These are phyloP conservation scores for Cremastobaeus sp. DNA, from an alignment of 2,888 invertebrate genomes.

Conservation along the genomic window DNA sequence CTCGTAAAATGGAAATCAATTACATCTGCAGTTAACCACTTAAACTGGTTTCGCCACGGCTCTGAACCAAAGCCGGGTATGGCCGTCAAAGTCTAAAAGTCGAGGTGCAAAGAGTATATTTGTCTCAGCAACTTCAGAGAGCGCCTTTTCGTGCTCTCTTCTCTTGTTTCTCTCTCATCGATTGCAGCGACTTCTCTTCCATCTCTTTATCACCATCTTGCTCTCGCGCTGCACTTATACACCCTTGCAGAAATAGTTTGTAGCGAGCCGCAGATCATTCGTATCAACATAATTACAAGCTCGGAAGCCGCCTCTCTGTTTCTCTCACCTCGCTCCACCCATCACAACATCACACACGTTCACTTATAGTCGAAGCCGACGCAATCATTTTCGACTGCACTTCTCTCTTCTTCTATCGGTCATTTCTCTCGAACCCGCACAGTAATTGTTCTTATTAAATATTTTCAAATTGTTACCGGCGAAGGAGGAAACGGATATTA, in stretches of 20 bases:
- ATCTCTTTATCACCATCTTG: slow-evolving; percentile 49
- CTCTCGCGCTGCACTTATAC: slow-evolving; percentile 47
- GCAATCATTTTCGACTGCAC: slow-evolving; percentile 52
- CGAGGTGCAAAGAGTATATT: slow-evolving; percentile 50
- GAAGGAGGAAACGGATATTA: slow-evolving; percentile 19
- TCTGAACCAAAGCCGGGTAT: slow-evolving; percentile 57
- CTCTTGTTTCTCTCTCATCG: slow-evolving; percentile 45
- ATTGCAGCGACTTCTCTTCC: slow-evolving; percentile 28
- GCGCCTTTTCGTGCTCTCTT: slow-evolving; percentile 74
- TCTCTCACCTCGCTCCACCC: slow-evolving; percentile 78
- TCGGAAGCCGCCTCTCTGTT: slow-evolving; percentile 78
- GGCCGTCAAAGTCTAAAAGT: slow-evolving; percentile 34
- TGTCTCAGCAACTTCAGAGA: slow-evolving; percentile 70
- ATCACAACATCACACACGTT: slow-evolving; percentile 75
- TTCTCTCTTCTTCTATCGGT: slow-evolving; percentile 8
- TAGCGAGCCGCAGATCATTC: slow-evolving; percentile 78
- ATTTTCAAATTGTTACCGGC: slow-evolving; percentile 28
- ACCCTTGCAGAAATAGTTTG: slow-evolving; percentile 67
- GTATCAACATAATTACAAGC: slow-evolving; percentile 79
- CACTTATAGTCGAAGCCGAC: slow-evolving; percentile 56
- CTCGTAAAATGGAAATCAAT: slow-evolving; percentile 79
- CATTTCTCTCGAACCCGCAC: not conserved
- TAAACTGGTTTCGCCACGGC: slow-evolving; percentile 79
- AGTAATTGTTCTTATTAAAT: slow-evolving; percentile 54
- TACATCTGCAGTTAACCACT: slow-evolving; percentile 78